Base-by-base conservation (phyloP, 2,797 vertebrate species). In the Oreochromis mossambicus region DNA sequence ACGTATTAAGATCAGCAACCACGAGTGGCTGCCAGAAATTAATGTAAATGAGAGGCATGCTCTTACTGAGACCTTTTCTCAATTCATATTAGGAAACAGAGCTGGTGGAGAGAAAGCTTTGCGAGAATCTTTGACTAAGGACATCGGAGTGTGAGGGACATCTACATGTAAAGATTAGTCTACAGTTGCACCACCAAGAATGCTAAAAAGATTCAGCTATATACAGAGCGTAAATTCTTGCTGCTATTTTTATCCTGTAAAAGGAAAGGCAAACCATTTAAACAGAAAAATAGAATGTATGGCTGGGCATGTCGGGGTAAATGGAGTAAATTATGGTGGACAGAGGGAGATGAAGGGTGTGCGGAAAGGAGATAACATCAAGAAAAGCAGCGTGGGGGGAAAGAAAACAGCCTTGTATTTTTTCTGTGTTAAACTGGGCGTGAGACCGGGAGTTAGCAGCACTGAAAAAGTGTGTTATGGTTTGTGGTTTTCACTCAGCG, bases 391-490 rank as follows among this genome's bases (percentile, higher is more conserved):
- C 6, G 55, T 52, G 52, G 17, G 77, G 77, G 54, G 50, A n/a
- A 51, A 17, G 48, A 38, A 81, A 54, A 83, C 66, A 73, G 51
- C 36, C 82, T 81, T 76, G 78, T 92, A 55, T 89, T 91, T 82
- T 80, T 84, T 81, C 38, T 87, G 90, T 92, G 87, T 91, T 91
- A 91, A 93, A 94, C 92, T 91, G 92, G 89, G 92, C 84, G 91
- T 95, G 90, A 93, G 87, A 82, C 88, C 76, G 82, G 79, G 88
- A 94, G 89, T 89, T 87, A 87, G 87, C 89, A 50, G 89, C 84
- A 83, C 79, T 81, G 85, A 86, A 84, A 84, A 88, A 91, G 81
- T 91, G 91, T 73, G 92, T 94, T 91, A 82, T 87, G 91, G 91
- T 43, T 80, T 89, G 88, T 92, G 92, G 92, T 91, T 93, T 94